Evolutionary conservation across 1,140 invertebrate species (phyloP).

Genomic region (Rhopalosiphum padi): DNA sequence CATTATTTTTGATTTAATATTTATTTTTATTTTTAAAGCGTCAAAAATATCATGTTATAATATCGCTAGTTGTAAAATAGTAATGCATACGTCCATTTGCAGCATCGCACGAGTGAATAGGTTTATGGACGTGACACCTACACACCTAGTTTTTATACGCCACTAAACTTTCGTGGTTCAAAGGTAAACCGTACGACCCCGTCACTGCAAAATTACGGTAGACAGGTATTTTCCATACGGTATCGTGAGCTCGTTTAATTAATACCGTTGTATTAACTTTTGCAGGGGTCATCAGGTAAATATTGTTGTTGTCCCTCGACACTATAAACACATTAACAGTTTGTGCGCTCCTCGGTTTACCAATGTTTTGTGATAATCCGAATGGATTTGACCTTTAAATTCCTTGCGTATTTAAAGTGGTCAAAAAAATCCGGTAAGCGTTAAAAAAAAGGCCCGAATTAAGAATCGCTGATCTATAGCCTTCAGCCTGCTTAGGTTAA

Average conservation of each 20-base stretch:
- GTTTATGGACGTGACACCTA: no score
- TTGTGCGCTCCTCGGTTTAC: neutral
- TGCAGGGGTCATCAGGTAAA: conserved; percentile 18
- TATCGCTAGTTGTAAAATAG: no score
- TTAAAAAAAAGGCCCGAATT: neutral
- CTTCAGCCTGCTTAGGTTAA: neutral
- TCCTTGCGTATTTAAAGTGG: neutral
- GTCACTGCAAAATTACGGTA: neutral
- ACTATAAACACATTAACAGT: conserved; percentile 36
- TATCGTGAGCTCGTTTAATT: conserved; percentile 18
- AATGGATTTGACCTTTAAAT: neutral
- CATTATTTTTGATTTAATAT: no score
- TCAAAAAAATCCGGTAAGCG: neutral
- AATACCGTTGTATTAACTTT: conserved; percentile 35
- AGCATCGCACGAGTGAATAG: no score
- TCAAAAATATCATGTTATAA: no score
- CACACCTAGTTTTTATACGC: no score
- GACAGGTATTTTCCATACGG: neutral
- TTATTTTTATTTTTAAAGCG: no score
- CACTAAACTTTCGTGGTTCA: neutral
- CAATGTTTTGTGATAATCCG: neutral
- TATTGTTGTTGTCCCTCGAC: conserved; percentile 32
- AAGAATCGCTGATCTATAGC: neutral
- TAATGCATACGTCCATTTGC: no score
- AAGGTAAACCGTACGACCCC: no score